Evolutionary conservation across 2,797 vertebrate species (phyloP), one percentile per base, ranked within the genome.

Genomic region (Monodelphis domestica): DNA sequence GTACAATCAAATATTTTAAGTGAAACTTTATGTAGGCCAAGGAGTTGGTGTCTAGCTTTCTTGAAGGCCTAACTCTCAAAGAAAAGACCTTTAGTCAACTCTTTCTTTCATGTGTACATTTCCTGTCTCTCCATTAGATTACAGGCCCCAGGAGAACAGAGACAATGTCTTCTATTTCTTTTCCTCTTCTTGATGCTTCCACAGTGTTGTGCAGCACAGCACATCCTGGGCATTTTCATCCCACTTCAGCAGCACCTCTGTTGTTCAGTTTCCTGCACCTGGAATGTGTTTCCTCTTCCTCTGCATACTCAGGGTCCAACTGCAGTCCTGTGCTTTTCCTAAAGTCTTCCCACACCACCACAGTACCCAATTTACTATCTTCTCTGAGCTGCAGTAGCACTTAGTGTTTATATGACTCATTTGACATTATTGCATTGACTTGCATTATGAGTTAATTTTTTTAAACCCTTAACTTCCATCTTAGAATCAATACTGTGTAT

Each of bases 1-100:
- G n/a, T 28, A 10, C n/a, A 87, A 94, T 95, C 87, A 94, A 89
- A 87, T 87, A 87, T 87, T 93, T 96, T 24, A 84, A 90, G 30
- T 88, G 57, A 95, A 54, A 95, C 90, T 92, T 2, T 94, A 91
- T 94, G 84, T 92, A 89, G 87, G n/a, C 88, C 92, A 87, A 94
- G 53, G 87, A 92, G 78, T 78, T 54, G 59, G 89, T 26, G 30
- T 87, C 57, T 52, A 33, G 5, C 45, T 93, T 26, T 59, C 57
- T 93, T 55, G 89, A 90, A 56, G 63, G 38, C 56, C 24, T 88
- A 78, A 94, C 70, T 95, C 51, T 51, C 89, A 91, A n/a, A 90
- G 38, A 17, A 53, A 89, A 63, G 96, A 87, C 54, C 52, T 91
- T 50, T 38, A 91, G 38, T 84, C 38, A 84, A 84, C 70, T 84